phyloP scores from a whole-genome alignment of 2,797 vertebrate genomes.

The Emys orbicularis region DNA sequence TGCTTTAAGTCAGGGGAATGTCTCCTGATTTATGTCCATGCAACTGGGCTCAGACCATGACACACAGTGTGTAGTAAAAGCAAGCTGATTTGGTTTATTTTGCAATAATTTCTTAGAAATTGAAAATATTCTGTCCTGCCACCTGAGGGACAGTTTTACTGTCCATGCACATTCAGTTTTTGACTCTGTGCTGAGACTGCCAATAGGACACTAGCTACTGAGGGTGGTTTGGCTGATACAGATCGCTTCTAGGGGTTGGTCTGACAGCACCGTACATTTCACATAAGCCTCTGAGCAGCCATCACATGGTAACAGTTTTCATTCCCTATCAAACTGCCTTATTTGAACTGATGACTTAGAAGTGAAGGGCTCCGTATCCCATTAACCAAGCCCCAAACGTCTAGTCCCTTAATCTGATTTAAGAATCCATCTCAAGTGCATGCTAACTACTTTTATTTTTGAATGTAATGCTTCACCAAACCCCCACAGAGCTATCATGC shows the following conservation, averaged over 20 bases:
- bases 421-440: slow-evolving; percentile 39
- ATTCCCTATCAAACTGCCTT: slow-evolving; percentile 38
- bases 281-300: slow-evolving; percentile 18
- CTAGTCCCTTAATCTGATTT: slow-evolving; percentile 44
- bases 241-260: neutral
- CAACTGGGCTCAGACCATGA: slow-evolving; percentile 10
- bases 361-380: slow-evolving; percentile 55
- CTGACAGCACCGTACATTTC: slow-evolving; percentile 10
- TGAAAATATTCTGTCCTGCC: neutral
- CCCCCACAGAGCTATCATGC: neutral
- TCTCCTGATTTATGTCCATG: neutral
- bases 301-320: slow-evolving; percentile 48
- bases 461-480: slow-evolving; percentile 23
- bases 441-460: slow-evolving; percentile 44
- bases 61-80: neutral
- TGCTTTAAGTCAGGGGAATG: neutral
- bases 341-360: slow-evolving; percentile 44
- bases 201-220: neutral
- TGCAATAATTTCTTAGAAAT: neutral
- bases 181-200: neutral
- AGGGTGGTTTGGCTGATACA: slow-evolving; percentile 3
- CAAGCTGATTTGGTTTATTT: neutral
- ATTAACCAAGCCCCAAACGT: slow-evolving; percentile 51
- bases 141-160: neutral
- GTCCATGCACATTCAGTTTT: neutral